Conservation (phyloP, 2,888 invertebrate genomes). For the Perdita meconis region DNA sequence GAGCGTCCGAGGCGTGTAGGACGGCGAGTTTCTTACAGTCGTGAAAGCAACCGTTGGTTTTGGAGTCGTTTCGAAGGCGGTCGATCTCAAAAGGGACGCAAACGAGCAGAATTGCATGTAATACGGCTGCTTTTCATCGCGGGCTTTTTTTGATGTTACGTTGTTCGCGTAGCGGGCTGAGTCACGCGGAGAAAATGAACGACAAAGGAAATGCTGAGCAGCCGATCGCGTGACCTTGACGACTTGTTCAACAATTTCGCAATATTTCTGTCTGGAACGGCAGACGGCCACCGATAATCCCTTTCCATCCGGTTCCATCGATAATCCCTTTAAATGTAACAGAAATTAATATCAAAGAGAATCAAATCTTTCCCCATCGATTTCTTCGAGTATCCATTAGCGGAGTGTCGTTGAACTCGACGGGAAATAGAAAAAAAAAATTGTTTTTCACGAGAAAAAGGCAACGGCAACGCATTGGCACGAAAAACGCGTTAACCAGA, state of each 20-base stretch:
- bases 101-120: conserved; percentile 26
- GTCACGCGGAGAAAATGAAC: conserved; percentile 44
- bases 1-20: not conserved
- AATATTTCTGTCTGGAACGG: not conserved
- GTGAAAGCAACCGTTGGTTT: not conserved
- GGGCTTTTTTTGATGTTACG: conserved; percentile 10
- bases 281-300: too few relatives aligned
- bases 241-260: conserved; percentile 13
- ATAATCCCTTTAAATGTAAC: too few relatives aligned
- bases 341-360: too few relatives aligned
- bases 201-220: conserved; percentile 12
- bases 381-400: too few relatives aligned
- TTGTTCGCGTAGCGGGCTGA: conserved; percentile 40
- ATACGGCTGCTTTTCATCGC: conserved; percentile 1
- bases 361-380: too few relatives aligned
- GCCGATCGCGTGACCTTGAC: conserved; percentile 8
- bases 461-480: not conserved
- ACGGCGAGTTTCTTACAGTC: conserved; percentile 23
- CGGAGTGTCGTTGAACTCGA: too few relatives aligned
- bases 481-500: conserved; percentile 5
- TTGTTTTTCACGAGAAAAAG: not conserved
- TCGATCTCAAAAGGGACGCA: conserved; percentile 17
- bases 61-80: too few relatives aligned
- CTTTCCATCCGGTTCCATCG: too few relatives aligned
- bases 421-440: too few relatives aligned